Base-by-base conservation (phyloP, 2,113 vertebrate species). In the Lepisosteus osseus region DNA sequence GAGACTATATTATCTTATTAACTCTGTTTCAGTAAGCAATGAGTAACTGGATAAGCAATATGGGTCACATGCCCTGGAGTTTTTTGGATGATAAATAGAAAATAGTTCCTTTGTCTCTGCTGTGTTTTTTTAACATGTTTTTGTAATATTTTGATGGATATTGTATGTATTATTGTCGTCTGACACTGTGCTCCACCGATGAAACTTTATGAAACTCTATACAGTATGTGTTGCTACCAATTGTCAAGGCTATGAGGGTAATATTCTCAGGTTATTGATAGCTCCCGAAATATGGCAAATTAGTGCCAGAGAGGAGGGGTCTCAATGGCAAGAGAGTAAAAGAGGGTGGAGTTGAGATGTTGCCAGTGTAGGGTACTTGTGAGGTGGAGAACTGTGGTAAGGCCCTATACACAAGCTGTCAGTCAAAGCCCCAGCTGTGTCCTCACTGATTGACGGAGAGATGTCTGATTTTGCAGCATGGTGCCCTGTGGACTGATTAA, bases 241-340 rank as follows among this genome's bases (percentile, higher is more conserved):
- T n/a, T 59, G 7, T 1, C 77, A 73, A 82, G 78, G 80, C 79
- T 73, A 71, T 77, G 61, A 78, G 77, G 77, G 75, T 90, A 85
- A 89, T 88, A 72, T 82, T 72, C 69, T 83, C 61, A 69, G 76
- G 75, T 88, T 85, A 85, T 74, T 86, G 82, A 86, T 85, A 82
- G 81, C 77, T 85, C 70, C 76, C 70, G 74, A 68, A 73, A 77
- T 59, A 70, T 80, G 79, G 83, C 78, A 77, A 85, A 86, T 81
- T 81, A 83, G 76, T 74, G 76, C 69, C 74, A 51, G 1, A 68
- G 71, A 68, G 80, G 76, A 76, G 68, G 74, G 71, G 29, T 17
- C 29, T 44, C 63, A 11, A 57, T 56, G 54, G 67, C 51, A 45
- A 71, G 5, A 75, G 82, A 77, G 77, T 67, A 77, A 77, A 61